Evolutionary conservation across 2,113 vertebrate genomes (phyloP).

Genomic region (Psettodes erumei): DNA sequence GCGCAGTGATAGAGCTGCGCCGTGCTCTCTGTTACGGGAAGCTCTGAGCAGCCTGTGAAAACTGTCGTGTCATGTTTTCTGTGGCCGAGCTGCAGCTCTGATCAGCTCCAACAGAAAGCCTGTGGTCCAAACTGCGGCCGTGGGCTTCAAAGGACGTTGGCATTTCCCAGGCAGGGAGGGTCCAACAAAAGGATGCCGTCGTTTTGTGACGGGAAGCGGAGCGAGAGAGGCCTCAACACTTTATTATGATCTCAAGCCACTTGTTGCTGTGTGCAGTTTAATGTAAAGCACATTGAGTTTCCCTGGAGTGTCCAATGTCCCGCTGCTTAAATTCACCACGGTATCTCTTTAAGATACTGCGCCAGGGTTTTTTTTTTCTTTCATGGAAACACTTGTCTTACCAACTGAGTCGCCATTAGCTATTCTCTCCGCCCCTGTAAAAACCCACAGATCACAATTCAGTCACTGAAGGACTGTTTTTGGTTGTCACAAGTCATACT

Average conservation of each 20-base stretch:
- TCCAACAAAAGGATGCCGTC: background rate
- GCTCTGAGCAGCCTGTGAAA: background rate
- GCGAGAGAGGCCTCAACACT: no score
- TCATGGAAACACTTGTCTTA: conserved; percentile 26
- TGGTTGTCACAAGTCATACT: conserved; percentile 22
- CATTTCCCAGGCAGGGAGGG: background rate
- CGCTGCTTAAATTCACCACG: background rate
- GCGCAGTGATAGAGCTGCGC: background rate
- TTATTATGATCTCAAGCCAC: background rate
- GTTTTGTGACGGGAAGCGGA: background rate
- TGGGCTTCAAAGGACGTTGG: background rate
- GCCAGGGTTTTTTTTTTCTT: background rate
- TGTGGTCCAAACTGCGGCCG: background rate
- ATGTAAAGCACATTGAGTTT: background rate
- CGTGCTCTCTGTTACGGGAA: background rate
- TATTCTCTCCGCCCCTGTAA: background rate
- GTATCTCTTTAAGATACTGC: background rate
- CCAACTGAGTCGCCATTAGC: background rate
- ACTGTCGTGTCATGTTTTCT: background rate
- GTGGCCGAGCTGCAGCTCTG: background rate
- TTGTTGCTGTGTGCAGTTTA: background rate
- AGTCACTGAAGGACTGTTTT: background rate
- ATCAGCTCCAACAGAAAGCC: background rate
- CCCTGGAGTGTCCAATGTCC: background rate
- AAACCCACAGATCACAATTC: conserved; percentile 5